Percentiles rank a stretch among this genome's conserved stretches.
Conservation (phyloP, 1,140 invertebrate genomes). For the Pogonognathellus flavescens region DNA sequence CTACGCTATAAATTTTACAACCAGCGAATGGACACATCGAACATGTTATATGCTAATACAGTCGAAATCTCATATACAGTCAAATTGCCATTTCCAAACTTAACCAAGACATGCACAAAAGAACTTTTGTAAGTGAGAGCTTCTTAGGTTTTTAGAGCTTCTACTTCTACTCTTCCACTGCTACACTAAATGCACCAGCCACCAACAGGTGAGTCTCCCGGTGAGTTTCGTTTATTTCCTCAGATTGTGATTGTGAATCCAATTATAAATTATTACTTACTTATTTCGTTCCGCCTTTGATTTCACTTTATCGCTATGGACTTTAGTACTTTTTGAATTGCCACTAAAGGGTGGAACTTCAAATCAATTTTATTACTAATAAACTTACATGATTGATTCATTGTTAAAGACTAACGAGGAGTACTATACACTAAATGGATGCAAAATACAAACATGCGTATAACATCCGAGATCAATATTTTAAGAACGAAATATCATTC, state of each 20-base stretch:
- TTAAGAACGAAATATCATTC: no score
- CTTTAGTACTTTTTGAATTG: background rate
- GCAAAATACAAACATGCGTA: no score
- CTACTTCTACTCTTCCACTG: background rate
- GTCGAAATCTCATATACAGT: background rate
- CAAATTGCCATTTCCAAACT: slow-evolving; percentile 8
- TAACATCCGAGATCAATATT: no score
- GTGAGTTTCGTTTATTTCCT: slow-evolving; percentile 2
- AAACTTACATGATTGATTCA: background rate
- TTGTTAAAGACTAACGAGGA: no score
- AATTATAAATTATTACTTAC: slow-evolving; percentile 13
- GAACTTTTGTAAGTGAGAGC: background rate
- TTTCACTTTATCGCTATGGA: background rate
- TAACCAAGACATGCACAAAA: background rate
- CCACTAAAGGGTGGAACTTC: background rate
- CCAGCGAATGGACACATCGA: background rate
- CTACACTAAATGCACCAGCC: background rate
- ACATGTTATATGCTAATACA: slow-evolving; percentile 15
- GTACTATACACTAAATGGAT: no score
- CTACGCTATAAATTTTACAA: slow-evolving; percentile 16
- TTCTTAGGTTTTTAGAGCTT: background rate
- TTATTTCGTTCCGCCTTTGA: slow-evolving; percentile 29
- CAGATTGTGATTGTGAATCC: background rate
- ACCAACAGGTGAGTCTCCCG: background rate
- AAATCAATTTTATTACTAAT: background rate